Conservation (phyloP, 2,797 vertebrate species). For the Halcyon badia region DNA sequence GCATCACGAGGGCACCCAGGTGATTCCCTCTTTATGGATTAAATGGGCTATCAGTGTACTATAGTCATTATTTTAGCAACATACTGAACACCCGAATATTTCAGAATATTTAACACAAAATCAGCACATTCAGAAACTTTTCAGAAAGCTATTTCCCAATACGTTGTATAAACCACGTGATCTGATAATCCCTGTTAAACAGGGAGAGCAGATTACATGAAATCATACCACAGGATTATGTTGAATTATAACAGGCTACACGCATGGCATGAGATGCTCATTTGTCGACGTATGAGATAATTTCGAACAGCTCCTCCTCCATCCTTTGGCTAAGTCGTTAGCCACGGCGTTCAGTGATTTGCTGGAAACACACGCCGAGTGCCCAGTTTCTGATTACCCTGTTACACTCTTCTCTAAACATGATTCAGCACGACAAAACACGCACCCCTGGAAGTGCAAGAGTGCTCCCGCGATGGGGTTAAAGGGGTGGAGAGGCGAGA, state of each 20-base stretch:
- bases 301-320: background rate
- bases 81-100: background rate
- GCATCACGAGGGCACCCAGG: background rate
- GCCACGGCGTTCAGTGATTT: background rate
- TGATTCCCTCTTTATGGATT: accelerated
- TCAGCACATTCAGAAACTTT: background rate
- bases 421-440: conserved; percentile 22
- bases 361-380: background rate
- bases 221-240: background rate
- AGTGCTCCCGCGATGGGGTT: background rate
- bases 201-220: background rate
- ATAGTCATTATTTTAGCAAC: background rate
- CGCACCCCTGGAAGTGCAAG: background rate
- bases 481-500: background rate
- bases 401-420: background rate
- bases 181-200: background rate
- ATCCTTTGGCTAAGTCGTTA: background rate
- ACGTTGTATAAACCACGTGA: background rate
- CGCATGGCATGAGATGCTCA: background rate
- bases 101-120: background rate
- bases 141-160: background rate
- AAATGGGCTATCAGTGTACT: accelerated
- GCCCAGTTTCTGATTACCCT: background rate
- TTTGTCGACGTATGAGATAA: background rate
- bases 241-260: background rate